Base-by-base conservation (phyloP, 2,888 invertebrate species). In the Limnephilus rhombicus region DNA sequence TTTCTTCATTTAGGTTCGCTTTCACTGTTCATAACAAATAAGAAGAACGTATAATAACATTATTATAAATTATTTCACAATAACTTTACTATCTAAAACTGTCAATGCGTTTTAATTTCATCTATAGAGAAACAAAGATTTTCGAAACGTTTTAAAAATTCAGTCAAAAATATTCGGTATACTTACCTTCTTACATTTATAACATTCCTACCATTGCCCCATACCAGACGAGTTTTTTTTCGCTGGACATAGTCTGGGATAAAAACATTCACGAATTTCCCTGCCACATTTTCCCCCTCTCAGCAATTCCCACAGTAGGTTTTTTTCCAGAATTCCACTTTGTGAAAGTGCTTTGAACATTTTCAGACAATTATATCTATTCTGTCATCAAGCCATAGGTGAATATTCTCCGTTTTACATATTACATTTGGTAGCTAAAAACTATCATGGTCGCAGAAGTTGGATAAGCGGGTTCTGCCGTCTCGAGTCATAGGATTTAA, bases 201-300 rank as follows among this genome's bases (percentile, higher is more conserved):
- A 68, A 68, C 68, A 68, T 24, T 68, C n/a, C 9, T n/a, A 68
- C 68, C 7, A 68, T n/a, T 68, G 9, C 24, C 68, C 68, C 68
- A 68, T n/a, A 68, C 68, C 68, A 68, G 4, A 9, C 68, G 1
- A 68, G 1, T 7, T 7, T 9, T 9, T 68, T 68, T 24, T 68
- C 68, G n/a, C 9, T 41, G n/a, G 45, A 31, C 94, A 85, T 45
- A 82, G 37, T 37, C 34, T 31, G 12, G 37, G 4, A 85, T 41
- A 41, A 34, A 85, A 37, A 34, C n/a, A 37, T 85, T 37, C 41
- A 34, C n/a, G 45, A 24, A 85, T 68, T 68, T n/a, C 24, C 24
- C 68, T 68, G n/a, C 24, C 68, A 68, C 68, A 68, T 68, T 68
- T 68, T 68, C 68, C 68, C 4, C 68, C 68, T 68, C 68, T 9